Conservation (phyloP, 1,140 invertebrate species). For the Lepidotrigona ventralis region DNA sequence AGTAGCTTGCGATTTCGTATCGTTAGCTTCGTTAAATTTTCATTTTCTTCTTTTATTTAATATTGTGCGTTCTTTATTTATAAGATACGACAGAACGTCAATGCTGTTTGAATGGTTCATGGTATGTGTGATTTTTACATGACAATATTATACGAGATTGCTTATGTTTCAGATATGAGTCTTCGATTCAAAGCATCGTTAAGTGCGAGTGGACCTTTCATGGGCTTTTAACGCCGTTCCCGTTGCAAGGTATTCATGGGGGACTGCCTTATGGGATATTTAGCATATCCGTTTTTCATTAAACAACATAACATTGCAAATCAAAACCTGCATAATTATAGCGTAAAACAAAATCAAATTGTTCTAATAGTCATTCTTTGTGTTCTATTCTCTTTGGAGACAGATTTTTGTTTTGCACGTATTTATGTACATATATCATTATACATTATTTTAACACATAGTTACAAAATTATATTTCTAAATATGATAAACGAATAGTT, state of each 20-base stretch:
- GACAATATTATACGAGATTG: constrained; percentile 78
- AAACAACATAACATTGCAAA: constrained; percentile 28
- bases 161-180: constrained; percentile 80
- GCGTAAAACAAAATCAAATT: constrained; percentile 20
- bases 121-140: constrained; percentile 42
- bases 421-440: neutral
- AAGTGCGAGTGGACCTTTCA: constrained; percentile 76
- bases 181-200: constrained; percentile 76
- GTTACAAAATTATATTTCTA: constrained; percentile 17
- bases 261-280: constrained; percentile 78
- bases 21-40: constrained; percentile 34
- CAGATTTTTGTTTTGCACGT: neutral
- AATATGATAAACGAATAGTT: neutral
- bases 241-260: constrained; percentile 80
- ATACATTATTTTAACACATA: neutral
- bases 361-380: neutral
- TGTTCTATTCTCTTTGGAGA: neutral
- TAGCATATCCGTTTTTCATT: constrained; percentile 61
- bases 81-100: constrained; percentile 52
- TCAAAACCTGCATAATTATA: constrained; percentile 21
- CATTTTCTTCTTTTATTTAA: constrained; percentile 36
- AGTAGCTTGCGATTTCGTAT: constrained; percentile 19
- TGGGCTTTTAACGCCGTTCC: constrained; percentile 78
- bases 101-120: constrained; percentile 65
- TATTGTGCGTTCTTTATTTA: constrained; percentile 28